phyloP scores from a whole-genome alignment of 2,797 vertebrate species.

The Limnodromus scolopaceus region DNA sequence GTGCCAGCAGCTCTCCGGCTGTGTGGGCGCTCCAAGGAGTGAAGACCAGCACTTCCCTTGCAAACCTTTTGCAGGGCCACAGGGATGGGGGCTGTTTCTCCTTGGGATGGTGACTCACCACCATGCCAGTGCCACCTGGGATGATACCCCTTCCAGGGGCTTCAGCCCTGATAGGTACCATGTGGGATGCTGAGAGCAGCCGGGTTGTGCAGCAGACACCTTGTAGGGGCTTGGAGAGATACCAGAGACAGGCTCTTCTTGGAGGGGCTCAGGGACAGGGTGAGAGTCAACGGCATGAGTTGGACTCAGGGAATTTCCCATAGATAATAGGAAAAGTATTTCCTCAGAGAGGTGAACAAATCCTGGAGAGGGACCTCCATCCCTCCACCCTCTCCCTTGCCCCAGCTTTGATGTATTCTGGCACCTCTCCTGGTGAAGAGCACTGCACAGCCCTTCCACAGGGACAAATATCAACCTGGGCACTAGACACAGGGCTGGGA shows the following conservation, averaged over 20 bases:
- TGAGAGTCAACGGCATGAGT: neutral
- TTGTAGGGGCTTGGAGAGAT: neutral
- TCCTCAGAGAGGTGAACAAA: neutral
- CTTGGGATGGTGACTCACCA: neutral
- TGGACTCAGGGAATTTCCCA: neutral
- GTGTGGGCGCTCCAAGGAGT: fast-evolving
- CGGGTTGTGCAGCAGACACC: neutral
- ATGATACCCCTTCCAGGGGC: neutral
- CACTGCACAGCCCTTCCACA: neutral
- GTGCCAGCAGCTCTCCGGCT: neutral
- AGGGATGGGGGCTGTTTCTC: neutral
- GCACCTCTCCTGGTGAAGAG: neutral
- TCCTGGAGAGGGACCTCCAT: neutral
- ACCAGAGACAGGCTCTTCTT: neutral
- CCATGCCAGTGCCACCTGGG: neutral
- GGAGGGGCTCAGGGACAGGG: neutral
- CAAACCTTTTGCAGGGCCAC: neutral
- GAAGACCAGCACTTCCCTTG: fast-evolving
- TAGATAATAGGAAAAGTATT: neutral
- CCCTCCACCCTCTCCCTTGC: neutral
- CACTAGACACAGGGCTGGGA: neutral
- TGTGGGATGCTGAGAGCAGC: neutral
- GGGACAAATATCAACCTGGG: fast-evolving
- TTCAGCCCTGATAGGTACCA: fast-evolving
- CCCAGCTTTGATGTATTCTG: neutral